Percentiles rank a stretch among this genome's conserved stretches.
Conservation (phyloP, 2,888 invertebrate genomes). For the Cotesia congregata region DNA sequence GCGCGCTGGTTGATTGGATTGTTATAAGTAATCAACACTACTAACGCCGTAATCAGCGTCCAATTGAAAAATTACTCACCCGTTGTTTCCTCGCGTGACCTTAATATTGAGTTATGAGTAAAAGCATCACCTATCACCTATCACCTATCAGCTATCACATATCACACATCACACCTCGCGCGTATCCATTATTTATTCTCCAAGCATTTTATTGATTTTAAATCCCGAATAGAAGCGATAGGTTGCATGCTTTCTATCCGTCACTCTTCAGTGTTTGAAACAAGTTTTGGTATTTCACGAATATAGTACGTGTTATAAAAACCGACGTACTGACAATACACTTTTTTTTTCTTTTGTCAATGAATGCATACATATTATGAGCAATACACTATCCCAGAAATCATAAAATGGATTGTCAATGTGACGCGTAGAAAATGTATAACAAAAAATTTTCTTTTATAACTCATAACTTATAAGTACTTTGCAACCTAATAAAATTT, state of each 20-base stretch:
- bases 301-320: conserved; percentile 40
- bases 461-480: neutral
- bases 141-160: neutral
- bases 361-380: neutral
- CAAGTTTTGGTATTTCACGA: conserved; percentile 10
- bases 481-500: neutral
- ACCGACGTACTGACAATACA: conserved; percentile 47
- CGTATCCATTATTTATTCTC: neutral
- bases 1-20: conserved; percentile 10
- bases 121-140: conserved; percentile 13
- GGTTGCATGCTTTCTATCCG: neutral
- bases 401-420: neutral
- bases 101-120: conserved; percentile 23
- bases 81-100: conserved; percentile 6
- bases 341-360: conserved; percentile 44
- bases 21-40: conserved; percentile 23
- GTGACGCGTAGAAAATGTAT: neutral
- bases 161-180: too few species aligned
- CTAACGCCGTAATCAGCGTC: conserved; percentile 25
- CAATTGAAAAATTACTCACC: conserved; percentile 34
- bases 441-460: neutral
- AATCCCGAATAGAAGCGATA: neutral
- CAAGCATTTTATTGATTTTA: conserved; percentile 30
- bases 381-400: neutral
- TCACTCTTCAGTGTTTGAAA: conserved; percentile 3